Conservation (phyloP, 2,888 invertebrate genomes). For the Heteromyza rotundicornis region DNA sequence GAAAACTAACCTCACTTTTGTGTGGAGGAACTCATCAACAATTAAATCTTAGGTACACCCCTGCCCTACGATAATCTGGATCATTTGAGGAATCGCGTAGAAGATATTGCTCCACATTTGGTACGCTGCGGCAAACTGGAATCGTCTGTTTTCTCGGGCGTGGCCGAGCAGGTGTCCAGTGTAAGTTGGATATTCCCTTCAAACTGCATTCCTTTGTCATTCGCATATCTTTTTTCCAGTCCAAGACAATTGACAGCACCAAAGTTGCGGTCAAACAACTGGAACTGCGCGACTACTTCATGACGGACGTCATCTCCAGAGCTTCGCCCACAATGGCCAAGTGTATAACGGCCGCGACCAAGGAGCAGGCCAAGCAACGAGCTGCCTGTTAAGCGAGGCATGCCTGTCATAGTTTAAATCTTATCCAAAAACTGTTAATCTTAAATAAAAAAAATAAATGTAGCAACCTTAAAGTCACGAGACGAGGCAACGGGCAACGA, state of each 20-base stretch:
- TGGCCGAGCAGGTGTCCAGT: conserved; percentile 77
- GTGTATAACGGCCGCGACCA: conserved; percentile 89
- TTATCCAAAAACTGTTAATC: background rate
- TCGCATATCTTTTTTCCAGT: conserved; percentile 47
- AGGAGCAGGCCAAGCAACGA: conserved; percentile 57
- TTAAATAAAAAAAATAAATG: background rate
- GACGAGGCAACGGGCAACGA: no score
- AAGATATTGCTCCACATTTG: conserved; percentile 88
- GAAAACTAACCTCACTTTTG: background rate
- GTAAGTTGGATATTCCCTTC: no score
- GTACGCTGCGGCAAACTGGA: conserved; percentile 84
- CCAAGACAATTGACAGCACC: conserved; percentile 64
- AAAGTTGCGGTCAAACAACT: conserved; percentile 76
- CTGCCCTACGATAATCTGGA: conserved; percentile 88
- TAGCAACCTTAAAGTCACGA: background rate
- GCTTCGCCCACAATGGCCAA: conserved; percentile 99
- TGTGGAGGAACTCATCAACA: background rate
- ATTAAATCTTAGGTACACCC: conserved; percentile 63
- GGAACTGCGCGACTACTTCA: conserved; percentile 83
- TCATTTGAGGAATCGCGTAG: conserved; percentile 81
- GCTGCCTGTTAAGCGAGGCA: background rate
- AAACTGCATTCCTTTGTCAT: background rate
- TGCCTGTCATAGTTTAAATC: background rate
- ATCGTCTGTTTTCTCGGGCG: conserved; percentile 81
- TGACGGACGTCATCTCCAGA: conserved; percentile 96